Evolutionary conservation across 2,888 invertebrate species (phyloP).

Genomic region (Drosophila borborema): DNA sequence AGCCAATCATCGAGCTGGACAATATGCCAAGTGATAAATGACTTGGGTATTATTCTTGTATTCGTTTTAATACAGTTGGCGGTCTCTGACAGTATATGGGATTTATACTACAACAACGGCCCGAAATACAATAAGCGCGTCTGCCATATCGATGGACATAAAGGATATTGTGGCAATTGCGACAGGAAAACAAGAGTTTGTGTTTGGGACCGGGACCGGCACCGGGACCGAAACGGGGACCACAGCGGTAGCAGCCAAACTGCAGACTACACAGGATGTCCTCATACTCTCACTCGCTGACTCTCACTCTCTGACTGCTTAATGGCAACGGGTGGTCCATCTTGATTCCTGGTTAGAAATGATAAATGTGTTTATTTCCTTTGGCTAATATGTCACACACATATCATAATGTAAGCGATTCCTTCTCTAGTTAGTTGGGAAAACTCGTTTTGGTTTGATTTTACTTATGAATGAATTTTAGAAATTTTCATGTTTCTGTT

Average conservation of each 20-base stretch:
- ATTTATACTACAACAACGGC: slow-evolving; percentile 50
- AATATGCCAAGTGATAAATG: slow-evolving; percentile 84
- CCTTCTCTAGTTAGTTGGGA: not conserved
- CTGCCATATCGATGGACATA: slow-evolving; percentile 66
- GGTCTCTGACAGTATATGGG: slow-evolving; percentile 53
- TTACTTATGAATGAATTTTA: slow-evolving; percentile 14
- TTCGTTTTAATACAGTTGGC: slow-evolving; percentile 65
- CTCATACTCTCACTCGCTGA: slow-evolving; percentile 13
- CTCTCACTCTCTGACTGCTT: slow-evolving; percentile 27
- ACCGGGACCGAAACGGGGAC: slow-evolving; percentile 54
- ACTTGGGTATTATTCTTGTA: slow-evolving; percentile 77
- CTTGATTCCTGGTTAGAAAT: slow-evolving; percentile 73
- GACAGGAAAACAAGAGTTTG: slow-evolving; percentile 73
- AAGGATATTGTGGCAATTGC: slow-evolving; percentile 81
- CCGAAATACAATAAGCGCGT: slow-evolving; percentile 20
- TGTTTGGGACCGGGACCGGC: slow-evolving; percentile 52
- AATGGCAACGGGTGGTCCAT: slow-evolving; percentile 80
- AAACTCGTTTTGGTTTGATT: slow-evolving; percentile 8
- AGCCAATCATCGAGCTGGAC: slow-evolving; percentile 82
- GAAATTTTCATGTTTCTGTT: not conserved
- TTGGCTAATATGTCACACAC: slow-evolving; percentile 54
- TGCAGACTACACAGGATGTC: slow-evolving; percentile 78
- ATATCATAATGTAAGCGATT: slow-evolving; percentile 33
- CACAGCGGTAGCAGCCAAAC: slow-evolving; percentile 59
- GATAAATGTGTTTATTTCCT: slow-evolving; percentile 83